Evolutionary conservation across 92 coral and sea anemone species (phyloP), one percentile per base, ranked within the genome.

Genomic region (Pocillopora meandrina): DNA sequence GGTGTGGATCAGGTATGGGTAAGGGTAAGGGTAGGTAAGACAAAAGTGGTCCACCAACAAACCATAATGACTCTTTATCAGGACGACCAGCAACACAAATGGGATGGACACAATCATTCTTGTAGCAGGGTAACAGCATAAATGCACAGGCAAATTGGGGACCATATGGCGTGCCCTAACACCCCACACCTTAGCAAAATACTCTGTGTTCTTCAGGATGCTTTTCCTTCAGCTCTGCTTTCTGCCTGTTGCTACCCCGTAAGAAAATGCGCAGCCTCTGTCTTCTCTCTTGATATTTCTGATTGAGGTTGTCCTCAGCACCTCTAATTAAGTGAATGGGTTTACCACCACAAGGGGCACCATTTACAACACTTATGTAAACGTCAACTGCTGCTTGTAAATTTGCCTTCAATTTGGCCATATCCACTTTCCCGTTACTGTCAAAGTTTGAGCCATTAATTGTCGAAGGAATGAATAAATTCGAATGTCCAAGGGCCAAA

Each of bases 401-500:
- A 16, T 88, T 88, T 15, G 68, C 71, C 10, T 82, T 75, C 14
- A 88, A 62, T 59, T 74, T 76, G 2, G 34, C 21, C 12, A 78
- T 88, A 78, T 88, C 71, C 4, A 88, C 70, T 10, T 88, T 88
- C 1, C 91, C 88, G 65, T 20, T 77, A 3, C 35, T 14, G 65
- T 58, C 65, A 14, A 87, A 15, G 19, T 83, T 81, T 0, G 90
- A 87, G 15, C 87, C 87, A 20, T 16, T 67, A 67, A 62, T 52
- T 15, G 78, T 49, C 1, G 61, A 56, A 12, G 62, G 31, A n/a
- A 84, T 78, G 61, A 92, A 92, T 17, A 92, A 79, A 61, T 92
- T 92, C 11, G 93, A 84, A 52, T 92, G 95, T 7, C 89, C 92
- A 26, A 89, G 64, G 1, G 95, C 89, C 47, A 84, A 85, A 73